phyloP scores from a whole-genome alignment of 1,140 invertebrate species.

The Batillaria attramentaria region DNA sequence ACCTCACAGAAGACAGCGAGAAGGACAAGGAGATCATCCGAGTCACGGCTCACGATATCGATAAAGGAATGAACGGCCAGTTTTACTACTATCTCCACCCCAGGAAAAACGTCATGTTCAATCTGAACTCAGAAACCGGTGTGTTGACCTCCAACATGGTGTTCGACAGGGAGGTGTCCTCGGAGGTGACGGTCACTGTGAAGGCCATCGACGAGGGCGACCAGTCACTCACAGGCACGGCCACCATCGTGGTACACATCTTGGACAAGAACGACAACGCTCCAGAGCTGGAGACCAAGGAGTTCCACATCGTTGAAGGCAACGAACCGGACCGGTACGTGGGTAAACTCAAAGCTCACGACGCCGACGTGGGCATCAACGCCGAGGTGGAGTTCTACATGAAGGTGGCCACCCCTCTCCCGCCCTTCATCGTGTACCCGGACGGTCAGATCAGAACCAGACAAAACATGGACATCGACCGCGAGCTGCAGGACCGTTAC shows the following conservation, averaged over 20 bases:
- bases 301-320: constrained; percentile 78
- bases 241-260: constrained; percentile 77
- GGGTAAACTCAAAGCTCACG: constrained; percentile 86
- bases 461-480: constrained; percentile 29
- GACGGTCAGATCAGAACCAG: constrained; percentile 37
- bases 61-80: constrained; percentile 78
- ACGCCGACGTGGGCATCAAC: constrained; percentile 90
- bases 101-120: constrained; percentile 72
- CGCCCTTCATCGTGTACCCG: constrained; percentile 37
- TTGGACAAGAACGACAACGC: constrained; percentile 60
- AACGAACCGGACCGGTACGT: constrained; percentile 78
- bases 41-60: constrained; percentile 46
- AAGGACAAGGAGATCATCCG: constrained; percentile 48
- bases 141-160: constrained; percentile 83
- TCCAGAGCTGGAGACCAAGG: constrained; percentile 42
- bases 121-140: constrained; percentile 83
- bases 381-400: constrained; percentile 82
- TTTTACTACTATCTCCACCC: constrained; percentile 61
- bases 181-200: constrained; percentile 83
- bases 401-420: constrained; percentile 78
- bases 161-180: constrained; percentile 84
- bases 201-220: constrained; percentile 85
- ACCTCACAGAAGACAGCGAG: constrained; percentile 41
- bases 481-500: constrained; percentile 45
- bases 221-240: constrained; percentile 82